Evolutionary conservation across 2,797 vertebrate species (phyloP).

Genomic region (Darevskia mixta): DNA sequence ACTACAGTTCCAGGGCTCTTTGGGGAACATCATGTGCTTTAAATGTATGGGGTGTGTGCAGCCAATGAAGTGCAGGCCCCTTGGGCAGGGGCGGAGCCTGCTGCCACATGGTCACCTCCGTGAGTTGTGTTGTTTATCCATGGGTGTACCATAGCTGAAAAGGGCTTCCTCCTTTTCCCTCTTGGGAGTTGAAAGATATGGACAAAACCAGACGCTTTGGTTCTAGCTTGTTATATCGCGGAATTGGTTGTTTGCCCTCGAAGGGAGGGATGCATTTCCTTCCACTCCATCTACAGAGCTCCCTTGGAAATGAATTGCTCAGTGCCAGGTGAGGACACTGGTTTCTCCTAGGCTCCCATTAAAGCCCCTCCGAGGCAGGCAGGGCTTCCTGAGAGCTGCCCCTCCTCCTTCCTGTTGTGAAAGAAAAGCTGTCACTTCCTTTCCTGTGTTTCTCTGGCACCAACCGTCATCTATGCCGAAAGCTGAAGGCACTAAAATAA

Average conservation of each 20-base stretch:
- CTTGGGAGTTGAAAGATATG: not conserved
- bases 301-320: not conserved
- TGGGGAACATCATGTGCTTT: too few species aligned
- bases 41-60: not conserved
- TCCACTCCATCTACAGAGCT: not conserved
- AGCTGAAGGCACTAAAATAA: slow-evolving; percentile 8
- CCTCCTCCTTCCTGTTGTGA: slow-evolving; percentile 20
- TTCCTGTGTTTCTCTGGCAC: slow-evolving; percentile 1
- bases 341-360: not conserved
- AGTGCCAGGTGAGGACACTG: slow-evolving; percentile 15
- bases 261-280: not conserved
- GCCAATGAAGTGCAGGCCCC: too few species aligned
- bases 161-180: not conserved
- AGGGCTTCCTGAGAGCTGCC: not conserved
- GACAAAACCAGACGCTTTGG: not conserved
- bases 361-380: slow-evolving; percentile 9
- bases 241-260: not conserved
- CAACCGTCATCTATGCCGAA: not conserved
- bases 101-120: not conserved
- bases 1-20: too few species aligned
- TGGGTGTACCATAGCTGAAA: not conserved
- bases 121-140: not conserved
- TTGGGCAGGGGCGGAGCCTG: not conserved
- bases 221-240: not conserved
- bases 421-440: slow-evolving; percentile 30